Evolutionary conservation across 2,888 invertebrate species (phyloP).

Genomic region (Dascillus cervinus): DNA sequence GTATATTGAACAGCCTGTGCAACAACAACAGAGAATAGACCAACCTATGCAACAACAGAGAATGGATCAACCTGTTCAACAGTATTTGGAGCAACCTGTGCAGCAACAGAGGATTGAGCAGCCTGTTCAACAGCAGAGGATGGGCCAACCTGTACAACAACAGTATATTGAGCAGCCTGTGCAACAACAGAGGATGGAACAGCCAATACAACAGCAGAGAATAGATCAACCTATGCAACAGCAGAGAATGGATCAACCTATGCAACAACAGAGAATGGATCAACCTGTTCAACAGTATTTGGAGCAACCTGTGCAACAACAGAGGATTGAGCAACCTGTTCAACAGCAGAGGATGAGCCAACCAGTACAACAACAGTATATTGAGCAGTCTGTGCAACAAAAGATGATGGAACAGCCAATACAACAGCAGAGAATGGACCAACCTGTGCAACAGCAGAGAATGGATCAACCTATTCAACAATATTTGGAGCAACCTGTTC

Average conservation of each 20-base stretch:
- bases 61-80: slow-evolving; percentile 4
- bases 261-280: no score
- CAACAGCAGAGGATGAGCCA: no score
- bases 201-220: slow-evolving; percentile 6
- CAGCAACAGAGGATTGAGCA: slow-evolving; percentile 1
- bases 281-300: no score
- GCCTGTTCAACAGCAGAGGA: slow-evolving; percentile 19
- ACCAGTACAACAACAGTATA: slow-evolving; percentile 21
- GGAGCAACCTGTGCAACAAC: slow-evolving; percentile 27
- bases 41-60: slow-evolving; percentile 3
- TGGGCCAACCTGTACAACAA: no score
- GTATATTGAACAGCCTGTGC: slow-evolving; percentile 14
- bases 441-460: slow-evolving; percentile 9
- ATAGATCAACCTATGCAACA: no score
- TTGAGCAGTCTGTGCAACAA: slow-evolving; percentile 8
- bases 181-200: no score
- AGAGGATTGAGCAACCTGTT: no score
- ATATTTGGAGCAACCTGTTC: slow-evolving; percentile 8
- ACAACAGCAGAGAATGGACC: slow-evolving; percentile 20
- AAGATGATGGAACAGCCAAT: slow-evolving; percentile 13
- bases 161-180: no score
- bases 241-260: no score
- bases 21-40: slow-evolving; percentile 6
- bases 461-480: slow-evolving; percentile 1
- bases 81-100: slow-evolving; percentile 4